Percentiles rank a stretch among this genome's conserved stretches.
Evolutionary conservation across 1,140 invertebrate species (phyloP).

Genomic region (Triops longicaudatus): DNA sequence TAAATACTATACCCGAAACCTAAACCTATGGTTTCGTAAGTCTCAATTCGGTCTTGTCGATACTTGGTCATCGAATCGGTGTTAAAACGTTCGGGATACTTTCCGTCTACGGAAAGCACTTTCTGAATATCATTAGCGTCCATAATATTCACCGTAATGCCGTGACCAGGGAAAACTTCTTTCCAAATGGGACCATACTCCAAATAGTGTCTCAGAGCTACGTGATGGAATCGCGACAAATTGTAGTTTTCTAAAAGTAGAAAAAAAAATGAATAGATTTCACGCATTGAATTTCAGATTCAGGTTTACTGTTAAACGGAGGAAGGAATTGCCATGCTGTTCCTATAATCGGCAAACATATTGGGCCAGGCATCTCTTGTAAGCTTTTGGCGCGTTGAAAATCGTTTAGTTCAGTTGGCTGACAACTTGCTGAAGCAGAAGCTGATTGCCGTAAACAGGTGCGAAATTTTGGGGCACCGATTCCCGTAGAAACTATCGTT

Average conservation of each 20-base stretch:
- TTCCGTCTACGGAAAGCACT: conserved; percentile 63
- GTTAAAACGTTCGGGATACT: conserved; percentile 58
- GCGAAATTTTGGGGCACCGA: too few species aligned
- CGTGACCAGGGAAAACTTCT: conserved; percentile 46
- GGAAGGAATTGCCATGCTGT: conserved; percentile 72
- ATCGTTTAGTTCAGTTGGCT: neutral
- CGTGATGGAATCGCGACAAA: neutral
- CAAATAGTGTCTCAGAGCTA: neutral
- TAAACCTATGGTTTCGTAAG: conserved; percentile 21
- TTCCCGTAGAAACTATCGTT: too few species aligned
- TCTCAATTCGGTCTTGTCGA: conserved; percentile 21
- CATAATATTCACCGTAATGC: conserved; percentile 68
- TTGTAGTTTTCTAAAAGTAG: neutral
- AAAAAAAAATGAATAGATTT: neutral
- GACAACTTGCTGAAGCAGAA: too few species aligned
- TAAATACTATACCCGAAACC: conserved; percentile 18
- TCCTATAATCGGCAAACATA: conserved; percentile 61
- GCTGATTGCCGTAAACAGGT: too few species aligned
- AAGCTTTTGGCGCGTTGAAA: conserved; percentile 48
- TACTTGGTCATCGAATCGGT: conserved; percentile 26
- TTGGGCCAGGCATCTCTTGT: conserved; percentile 62
- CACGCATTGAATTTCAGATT: neutral
- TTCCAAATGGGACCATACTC: conserved; percentile 22
- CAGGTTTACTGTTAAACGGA: conserved; percentile 16
- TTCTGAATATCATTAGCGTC: conserved; percentile 63